phyloP scores from a whole-genome alignment of 2,797 vertebrate genomes.

The Heteromormyrus szaboi region DNA sequence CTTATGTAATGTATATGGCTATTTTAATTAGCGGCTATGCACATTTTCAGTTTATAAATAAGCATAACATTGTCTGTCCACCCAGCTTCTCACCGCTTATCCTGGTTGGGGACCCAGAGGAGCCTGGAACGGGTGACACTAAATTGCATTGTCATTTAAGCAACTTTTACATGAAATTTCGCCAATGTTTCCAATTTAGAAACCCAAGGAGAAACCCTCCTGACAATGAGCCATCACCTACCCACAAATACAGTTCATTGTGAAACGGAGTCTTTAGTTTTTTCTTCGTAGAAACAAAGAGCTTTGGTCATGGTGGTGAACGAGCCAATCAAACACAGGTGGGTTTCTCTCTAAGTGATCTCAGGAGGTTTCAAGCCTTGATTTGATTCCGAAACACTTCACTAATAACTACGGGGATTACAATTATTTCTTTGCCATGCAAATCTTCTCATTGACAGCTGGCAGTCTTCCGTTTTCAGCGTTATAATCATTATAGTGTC shows the following conservation, averaged over 20 bases:
- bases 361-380: neutral
- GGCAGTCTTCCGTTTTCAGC: neutral
- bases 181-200: neutral
- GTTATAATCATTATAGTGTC: neutral
- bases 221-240: neutral
- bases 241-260: neutral
- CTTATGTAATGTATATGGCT: neutral
- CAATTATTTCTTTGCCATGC: neutral
- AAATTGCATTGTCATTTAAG: neutral
- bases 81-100: neutral
- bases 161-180: neutral
- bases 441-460: neutral
- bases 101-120: neutral
- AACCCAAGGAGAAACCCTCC: neutral
- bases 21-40: neutral
- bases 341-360: neutral
- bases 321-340: neutral
- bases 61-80: neutral
- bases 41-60: constrained; percentile 8
- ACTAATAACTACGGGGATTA: neutral
- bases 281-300: neutral
- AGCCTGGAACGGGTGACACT: neutral
- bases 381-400: neutral
- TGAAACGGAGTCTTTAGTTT: neutral
- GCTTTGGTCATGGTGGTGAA: neutral